Evolutionary conservation across 2,113 vertebrate genomes (phyloP).

Genomic region (Passer montanus): DNA sequence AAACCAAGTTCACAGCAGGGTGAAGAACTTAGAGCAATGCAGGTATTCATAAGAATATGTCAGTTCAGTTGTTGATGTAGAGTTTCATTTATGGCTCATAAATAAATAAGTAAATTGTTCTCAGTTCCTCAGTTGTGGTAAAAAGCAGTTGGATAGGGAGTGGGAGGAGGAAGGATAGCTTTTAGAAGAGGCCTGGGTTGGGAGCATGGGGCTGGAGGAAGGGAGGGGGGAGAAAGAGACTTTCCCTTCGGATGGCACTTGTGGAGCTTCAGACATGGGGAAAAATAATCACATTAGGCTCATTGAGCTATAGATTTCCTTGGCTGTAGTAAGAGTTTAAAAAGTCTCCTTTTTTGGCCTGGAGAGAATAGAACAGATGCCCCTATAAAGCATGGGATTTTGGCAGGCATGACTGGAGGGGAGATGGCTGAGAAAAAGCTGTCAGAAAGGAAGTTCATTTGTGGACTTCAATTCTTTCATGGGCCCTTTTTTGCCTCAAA

Average conservation of each 20-base stretch:
- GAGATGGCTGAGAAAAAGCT: conserved; percentile 53
- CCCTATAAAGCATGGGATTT: conserved; percentile 58
- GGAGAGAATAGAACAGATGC: conserved; percentile 50
- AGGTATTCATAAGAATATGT: not conserved
- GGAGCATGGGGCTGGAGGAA: not conserved
- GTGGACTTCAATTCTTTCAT: conserved; percentile 16
- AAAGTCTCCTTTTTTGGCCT: conserved; percentile 63
- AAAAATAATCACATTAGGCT: not conserved
- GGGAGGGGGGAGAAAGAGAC: not conserved
- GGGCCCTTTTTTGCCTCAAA: conserved; percentile 30
- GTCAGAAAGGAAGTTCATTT: conserved; percentile 41
- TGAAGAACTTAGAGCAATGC: not conserved
- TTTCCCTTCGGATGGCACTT: not conserved
- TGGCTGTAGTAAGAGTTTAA: conserved; percentile 3
- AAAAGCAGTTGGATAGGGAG: not conserved
- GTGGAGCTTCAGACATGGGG: not conserved
- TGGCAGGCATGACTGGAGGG: conserved; percentile 39
- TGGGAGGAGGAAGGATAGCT: not conserved
- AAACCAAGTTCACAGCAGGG: not conserved
- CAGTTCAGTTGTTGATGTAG: not conserved
- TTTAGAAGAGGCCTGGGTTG: not conserved
- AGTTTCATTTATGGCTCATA: not conserved
- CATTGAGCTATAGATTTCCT: conserved; percentile 23
- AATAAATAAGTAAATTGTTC: not conserved
- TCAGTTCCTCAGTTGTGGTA: not conserved